These are phyloP conservation scores for Sipha flava DNA, from an alignment of 1,140 invertebrate genomes.

Conservation along the genomic window DNA sequence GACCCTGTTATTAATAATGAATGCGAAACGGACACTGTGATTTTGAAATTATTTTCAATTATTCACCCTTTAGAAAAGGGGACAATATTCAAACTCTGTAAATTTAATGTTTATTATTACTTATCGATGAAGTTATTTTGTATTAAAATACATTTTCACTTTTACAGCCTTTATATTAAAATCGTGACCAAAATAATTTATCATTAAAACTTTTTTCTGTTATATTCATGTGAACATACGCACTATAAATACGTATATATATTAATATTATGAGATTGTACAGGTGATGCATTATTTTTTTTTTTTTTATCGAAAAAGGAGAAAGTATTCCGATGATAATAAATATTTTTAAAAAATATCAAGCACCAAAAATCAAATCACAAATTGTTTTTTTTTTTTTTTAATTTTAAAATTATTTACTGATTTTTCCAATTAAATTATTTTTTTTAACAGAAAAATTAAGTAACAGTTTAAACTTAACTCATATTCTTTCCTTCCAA, in stretches of 20 bases:
- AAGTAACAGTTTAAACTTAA: too few relatives aligned
- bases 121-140: too few relatives aligned
- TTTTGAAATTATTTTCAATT: neutral
- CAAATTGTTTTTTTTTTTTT: neutral
- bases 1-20: constrained; percentile 21
- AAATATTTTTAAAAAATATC: neutral
- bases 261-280: neutral
- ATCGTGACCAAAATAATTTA: neutral
- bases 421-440: too few relatives aligned
- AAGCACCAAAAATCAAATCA: neutral
- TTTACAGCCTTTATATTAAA: neutral
- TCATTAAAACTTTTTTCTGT: neutral
- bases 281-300: neutral
- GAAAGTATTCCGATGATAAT: neutral
- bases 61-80: neutral
- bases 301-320: neutral
- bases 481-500: too few relatives aligned
- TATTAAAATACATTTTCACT: neutral
- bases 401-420: too few relatives aligned
- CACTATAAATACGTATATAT: neutral
- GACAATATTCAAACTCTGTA: neutral
- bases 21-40: neutral
- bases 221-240: neutral
- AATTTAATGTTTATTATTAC: neutral
- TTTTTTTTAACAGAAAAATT: too few relatives aligned